These are phyloP conservation scores for Poeciliopsis turneri DNA, from an alignment of 2,797 vertebrate genomes.

Conservation along the genomic window DNA sequence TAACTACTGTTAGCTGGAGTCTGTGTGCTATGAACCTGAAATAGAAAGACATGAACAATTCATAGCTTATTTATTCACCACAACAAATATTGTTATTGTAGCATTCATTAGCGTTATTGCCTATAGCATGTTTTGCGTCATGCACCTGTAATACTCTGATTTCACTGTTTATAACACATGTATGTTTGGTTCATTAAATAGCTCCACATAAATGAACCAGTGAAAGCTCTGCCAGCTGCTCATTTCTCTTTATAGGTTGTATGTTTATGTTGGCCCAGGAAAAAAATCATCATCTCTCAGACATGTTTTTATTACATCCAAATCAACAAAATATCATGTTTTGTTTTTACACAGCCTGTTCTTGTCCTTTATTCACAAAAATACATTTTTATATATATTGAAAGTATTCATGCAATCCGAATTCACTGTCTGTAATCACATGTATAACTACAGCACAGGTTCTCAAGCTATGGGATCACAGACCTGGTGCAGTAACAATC, in stretches of 20 bases:
- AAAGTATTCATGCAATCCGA: slow-evolving; percentile 3
- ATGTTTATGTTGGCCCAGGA: not conserved
- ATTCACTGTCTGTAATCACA: slow-evolving; percentile 7
- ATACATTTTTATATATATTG: not conserved
- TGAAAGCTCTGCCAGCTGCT: not conserved
- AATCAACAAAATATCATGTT: slow-evolving; percentile 4
- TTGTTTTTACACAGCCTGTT: not conserved
- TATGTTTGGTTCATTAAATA: not conserved
- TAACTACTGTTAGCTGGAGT: not conserved
- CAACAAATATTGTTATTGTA: not conserved
- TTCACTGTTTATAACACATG: not conserved
- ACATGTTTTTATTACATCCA: slow-evolving; percentile 33
- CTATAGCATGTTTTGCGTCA: not conserved
- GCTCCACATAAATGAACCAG: not conserved
- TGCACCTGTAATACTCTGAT: not conserved
- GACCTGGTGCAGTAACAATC: not conserved
- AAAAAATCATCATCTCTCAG: slow-evolving; percentile 4
- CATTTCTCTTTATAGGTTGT: slow-evolving; percentile 34
- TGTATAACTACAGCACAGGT: not conserved
- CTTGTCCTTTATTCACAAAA: slow-evolving; percentile 16
- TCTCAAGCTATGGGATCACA: slow-evolving; percentile 16
- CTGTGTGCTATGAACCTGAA: not conserved
- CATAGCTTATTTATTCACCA: not conserved
- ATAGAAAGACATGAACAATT: not conserved
- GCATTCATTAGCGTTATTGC: not conserved